These are phyloP conservation scores for Varanus komodoensis DNA, from an alignment of 2,113 vertebrate genomes.

Conservation along the genomic window DNA sequence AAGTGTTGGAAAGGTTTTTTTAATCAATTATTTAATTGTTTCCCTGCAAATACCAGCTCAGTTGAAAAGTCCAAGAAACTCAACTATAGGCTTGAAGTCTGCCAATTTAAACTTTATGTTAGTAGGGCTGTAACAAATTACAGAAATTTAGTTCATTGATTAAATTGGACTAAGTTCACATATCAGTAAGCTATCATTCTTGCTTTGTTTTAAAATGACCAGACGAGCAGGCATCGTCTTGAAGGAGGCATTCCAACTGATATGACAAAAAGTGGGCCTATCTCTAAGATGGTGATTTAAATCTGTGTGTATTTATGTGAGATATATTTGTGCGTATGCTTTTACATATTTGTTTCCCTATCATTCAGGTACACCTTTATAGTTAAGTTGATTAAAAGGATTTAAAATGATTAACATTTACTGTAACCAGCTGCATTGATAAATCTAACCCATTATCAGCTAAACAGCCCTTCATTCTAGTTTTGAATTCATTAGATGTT, in stretches of 20 bases:
- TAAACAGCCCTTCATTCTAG: background rate
- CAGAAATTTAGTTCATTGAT: background rate
- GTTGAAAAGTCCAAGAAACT: background rate
- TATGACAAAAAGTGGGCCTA: background rate
- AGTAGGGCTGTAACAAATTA: background rate
- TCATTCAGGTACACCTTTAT: background rate
- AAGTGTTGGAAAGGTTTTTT: background rate
- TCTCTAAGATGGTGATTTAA: background rate
- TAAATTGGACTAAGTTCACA: background rate
- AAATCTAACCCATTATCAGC: background rate
- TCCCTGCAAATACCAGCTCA: background rate
- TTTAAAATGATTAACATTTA: background rate
- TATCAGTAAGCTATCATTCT: background rate
- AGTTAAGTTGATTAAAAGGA: background rate
- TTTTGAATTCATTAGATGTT: background rate
- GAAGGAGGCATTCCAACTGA: background rate
- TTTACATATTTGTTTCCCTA: background rate
- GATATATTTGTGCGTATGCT: no score
- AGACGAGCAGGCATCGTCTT: background rate
- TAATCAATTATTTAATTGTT: background rate
- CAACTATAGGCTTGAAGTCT: background rate
- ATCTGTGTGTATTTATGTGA: background rate
- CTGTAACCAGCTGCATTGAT: background rate
- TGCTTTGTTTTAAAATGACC: background rate
- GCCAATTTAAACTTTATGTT: background rate